Conservation (phyloP, 2,113 vertebrate genomes). For the Fulmarus glacialis region DNA sequence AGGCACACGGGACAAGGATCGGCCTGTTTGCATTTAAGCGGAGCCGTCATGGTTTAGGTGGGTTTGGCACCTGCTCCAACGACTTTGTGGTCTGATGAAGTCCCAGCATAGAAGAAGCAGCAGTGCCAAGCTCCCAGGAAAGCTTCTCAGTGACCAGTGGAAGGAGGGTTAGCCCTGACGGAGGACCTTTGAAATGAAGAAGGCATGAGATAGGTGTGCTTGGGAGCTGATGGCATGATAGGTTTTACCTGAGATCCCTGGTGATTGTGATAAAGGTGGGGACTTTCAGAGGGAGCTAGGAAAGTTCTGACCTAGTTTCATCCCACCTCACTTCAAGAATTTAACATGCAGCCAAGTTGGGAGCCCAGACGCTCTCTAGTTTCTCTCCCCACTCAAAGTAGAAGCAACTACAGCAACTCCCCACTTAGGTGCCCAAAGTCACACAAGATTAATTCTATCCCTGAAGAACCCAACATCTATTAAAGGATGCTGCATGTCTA, state of each 20-base stretch:
- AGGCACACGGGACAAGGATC: not conserved
- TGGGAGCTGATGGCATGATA: not conserved
- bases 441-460: not conserved
- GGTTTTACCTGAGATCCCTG: not conserved
- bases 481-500: not conserved
- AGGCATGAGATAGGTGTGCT: not conserved
- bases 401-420: not conserved
- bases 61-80: not conserved
- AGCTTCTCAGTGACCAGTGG: not conserved
- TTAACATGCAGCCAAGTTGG: not conserved
- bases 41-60: not conserved
- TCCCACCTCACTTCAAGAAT: not conserved
- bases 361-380: not conserved
- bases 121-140: not conserved
- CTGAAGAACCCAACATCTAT: not conserved
- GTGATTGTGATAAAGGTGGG: not conserved
- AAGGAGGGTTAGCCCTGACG: not conserved
- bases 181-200: not conserved
- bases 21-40: not conserved
- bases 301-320: not conserved
- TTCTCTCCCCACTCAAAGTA: not conserved
- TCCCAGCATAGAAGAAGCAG: not conserved
- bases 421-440: not conserved
- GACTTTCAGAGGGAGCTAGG: not conserved
- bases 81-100: not conserved